Evolutionary conservation across 2,113 vertebrate species (phyloP).

Genomic region (Perca flavescens): DNA sequence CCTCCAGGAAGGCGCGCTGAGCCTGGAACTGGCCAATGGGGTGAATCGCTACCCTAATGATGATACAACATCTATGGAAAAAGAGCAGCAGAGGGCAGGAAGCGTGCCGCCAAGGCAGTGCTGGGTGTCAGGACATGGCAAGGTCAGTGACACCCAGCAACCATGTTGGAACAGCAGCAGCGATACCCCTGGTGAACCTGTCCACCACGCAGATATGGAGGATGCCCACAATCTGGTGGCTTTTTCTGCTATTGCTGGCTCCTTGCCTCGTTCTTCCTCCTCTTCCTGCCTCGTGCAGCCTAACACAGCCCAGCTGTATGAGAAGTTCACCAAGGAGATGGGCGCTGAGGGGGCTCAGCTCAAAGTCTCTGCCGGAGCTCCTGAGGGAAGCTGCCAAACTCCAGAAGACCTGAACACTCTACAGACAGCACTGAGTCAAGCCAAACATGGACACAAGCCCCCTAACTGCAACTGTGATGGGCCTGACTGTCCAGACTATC

Average conservation of each 20-base stretch:
- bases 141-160: constrained; percentile 75
- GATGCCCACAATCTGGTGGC: constrained; percentile 94
- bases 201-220: constrained; percentile 86
- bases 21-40: constrained; percentile 90
- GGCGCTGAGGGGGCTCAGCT: constrained; percentile 72
- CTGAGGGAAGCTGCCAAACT: constrained; percentile 68
- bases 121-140: constrained; percentile 78
- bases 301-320: constrained; percentile 88
- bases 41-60: constrained; percentile 84
- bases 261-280: constrained; percentile 84
- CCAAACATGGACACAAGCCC: constrained; percentile 94
- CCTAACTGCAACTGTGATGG: constrained; percentile 97
- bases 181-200: constrained; percentile 52
- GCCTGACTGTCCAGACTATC: constrained; percentile 97
- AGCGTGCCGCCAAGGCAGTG: constrained; percentile 67
- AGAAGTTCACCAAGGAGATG: constrained; percentile 94
- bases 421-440: constrained; percentile 90
- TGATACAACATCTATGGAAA: constrained; percentile 74
- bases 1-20: constrained; percentile 93
- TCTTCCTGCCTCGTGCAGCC: constrained; percentile 65
- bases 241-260: constrained; percentile 91
- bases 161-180: constrained; percentile 69
- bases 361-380: constrained; percentile 69
- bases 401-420: constrained; percentile 91
- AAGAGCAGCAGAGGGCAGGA: constrained; percentile 83